Base-by-base conservation (phyloP, 30 jellyfish, hydroid and myxozoan species). In the Nemopilema nomurai region DNA sequence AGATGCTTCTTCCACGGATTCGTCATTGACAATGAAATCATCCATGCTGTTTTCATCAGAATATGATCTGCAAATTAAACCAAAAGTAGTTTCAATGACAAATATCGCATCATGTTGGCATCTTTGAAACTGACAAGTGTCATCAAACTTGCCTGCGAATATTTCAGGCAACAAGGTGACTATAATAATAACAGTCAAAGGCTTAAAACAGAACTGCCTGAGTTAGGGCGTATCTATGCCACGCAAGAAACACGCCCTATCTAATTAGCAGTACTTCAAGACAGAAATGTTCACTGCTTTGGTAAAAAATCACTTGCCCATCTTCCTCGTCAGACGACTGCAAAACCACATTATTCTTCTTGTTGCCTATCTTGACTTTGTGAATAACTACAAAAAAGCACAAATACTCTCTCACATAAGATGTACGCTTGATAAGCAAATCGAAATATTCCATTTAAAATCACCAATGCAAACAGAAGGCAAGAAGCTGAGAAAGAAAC, bases 291-390 rank as follows among this genome's bases (percentile, higher is more conserved):
- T n/a, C n/a, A n/a, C n/a, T n/a, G n/a, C n/a, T n/a, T n/a, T n/a
- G n/a, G n/a, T n/a, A n/a, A n/a, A n/a, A 41, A 41, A 41, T 13
- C 6, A 13, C 83, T 73, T 66, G 33, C 83, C 83, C 49, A 73
- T 73, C 83, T 31, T 73, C 83, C 25, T 73, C 83, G 17, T 73
- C 83, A 16, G 83, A 73, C 18, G 83, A 73, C 17, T 29, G 18
- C 17, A 73, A 0, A 22, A 41, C 64, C 25, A 3, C 20, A 8
- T 32, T 73, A 23, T 18, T 73, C n/a, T 25, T 32, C 69, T 33
- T 73, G 19, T 7, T 20, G 18, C 69, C 22, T 13, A 13, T 41
- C 41, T 73, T 73, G 20, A 73, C 83, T 49, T 73, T 73, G 41
- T 7, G 31, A 22, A 73, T 19, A 31, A 73, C 83, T 73, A 41